phyloP scores from a whole-genome alignment of 2,888 invertebrate species.

The Omphaloscelis lunosa region DNA sequence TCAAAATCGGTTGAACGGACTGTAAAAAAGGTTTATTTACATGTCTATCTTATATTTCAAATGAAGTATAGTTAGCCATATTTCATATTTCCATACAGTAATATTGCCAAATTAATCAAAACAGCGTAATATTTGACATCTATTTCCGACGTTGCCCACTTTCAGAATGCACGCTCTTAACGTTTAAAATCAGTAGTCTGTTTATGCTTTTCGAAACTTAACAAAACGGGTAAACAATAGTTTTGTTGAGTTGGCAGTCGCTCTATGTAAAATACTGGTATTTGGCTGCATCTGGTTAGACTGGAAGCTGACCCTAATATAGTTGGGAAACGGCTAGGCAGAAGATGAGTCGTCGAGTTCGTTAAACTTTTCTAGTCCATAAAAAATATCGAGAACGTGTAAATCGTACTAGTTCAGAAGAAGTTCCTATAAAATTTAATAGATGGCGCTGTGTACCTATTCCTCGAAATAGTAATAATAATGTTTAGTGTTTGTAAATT shows the following conservation, averaged over 20 bases:
- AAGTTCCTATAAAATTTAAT: constrained; percentile 1
- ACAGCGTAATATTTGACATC: too few relatives aligned
- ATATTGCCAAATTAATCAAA: too few relatives aligned
- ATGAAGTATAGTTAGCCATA: too few relatives aligned
- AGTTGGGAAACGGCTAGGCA: not conserved
- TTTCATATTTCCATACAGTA: too few relatives aligned
- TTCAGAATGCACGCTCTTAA: too few relatives aligned
- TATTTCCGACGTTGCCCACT: too few relatives aligned
- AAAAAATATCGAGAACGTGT: not conserved
- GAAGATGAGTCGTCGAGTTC: not conserved
- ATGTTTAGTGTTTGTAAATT: constrained; percentile 35
- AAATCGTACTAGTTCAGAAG: not conserved
- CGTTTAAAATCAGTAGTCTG: too few relatives aligned
- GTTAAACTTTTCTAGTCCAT: not conserved
- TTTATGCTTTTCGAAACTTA: not conserved
- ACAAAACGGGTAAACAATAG: not conserved
- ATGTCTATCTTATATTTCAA: too few relatives aligned
- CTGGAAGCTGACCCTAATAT: too few relatives aligned
- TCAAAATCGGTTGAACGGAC: too few relatives aligned
- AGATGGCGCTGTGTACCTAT: constrained; percentile 9
- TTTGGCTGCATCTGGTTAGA: not conserved
- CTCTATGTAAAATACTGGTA: not conserved
- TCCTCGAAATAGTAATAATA: not conserved
- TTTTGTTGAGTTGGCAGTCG: not conserved
- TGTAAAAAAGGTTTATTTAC: too few relatives aligned